These are phyloP conservation scores for Amphimallon solstitiale DNA, from an alignment of 2,888 invertebrate species.

Conservation along the genomic window DNA sequence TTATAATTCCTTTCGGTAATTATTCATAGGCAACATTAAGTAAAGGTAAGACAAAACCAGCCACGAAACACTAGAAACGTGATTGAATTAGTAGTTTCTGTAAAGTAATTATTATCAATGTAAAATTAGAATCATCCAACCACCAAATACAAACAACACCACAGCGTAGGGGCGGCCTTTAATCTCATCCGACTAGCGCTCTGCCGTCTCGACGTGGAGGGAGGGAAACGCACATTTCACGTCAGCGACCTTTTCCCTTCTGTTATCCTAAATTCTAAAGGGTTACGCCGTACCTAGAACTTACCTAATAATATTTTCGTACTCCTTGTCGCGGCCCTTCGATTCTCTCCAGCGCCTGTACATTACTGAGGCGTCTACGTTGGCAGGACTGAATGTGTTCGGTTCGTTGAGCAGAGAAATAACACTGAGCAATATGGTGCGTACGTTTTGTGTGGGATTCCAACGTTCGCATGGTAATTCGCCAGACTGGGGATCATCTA, in stretches of 20 bases:
- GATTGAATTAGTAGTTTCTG: no score
- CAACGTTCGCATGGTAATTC: constrained; percentile 99
- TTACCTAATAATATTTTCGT: constrained; percentile 97
- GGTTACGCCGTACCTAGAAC: background rate
- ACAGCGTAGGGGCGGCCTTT: no score
- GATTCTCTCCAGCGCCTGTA: constrained; percentile 98
- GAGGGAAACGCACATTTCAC: no score
- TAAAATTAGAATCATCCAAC: no score
- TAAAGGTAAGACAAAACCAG: no score
- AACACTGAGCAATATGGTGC: constrained; percentile 97
- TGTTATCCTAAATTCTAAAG: background rate
- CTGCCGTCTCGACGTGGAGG: no score
- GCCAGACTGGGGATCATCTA: constrained; percentile 99
- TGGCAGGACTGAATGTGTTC: constrained; percentile 99
- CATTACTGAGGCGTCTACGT: constrained; percentile 99
- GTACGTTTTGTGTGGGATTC: constrained; percentile 99
- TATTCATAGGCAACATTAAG: no score
- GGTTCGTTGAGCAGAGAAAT: constrained; percentile 99
- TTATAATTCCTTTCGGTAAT: no score
- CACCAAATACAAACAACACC: no score
- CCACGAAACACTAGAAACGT: no score
- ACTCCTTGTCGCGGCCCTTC: constrained; percentile 97
- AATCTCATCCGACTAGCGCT: no score
- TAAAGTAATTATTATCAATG: no score
- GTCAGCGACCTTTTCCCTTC: background rate